These are phyloP conservation scores for Tichodroma muraria DNA, from an alignment of 2,113 vertebrate genomes.

Conservation along the genomic window DNA sequence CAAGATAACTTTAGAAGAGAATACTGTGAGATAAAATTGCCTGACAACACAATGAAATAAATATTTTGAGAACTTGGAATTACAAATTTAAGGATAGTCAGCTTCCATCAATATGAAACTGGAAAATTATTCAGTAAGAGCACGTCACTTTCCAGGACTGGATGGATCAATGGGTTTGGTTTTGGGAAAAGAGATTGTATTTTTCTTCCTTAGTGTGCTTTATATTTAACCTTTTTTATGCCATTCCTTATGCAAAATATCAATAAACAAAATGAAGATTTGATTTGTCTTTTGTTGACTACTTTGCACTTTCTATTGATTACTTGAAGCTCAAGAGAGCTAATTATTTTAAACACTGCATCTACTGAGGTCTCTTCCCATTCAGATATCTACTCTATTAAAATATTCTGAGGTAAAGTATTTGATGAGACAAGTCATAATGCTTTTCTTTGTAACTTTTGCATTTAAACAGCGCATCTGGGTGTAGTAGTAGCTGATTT, in stretches of 20 bases:
- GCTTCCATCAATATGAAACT: background rate
- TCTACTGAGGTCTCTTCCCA: background rate
- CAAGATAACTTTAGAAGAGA: background rate
- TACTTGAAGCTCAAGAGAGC: background rate
- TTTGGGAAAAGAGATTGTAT: background rate
- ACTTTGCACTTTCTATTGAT: slow-evolving; percentile 3
- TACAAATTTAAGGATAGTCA: background rate
- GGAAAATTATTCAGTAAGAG: background rate
- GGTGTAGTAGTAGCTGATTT: background rate
- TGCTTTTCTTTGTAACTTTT: background rate
- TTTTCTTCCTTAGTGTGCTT: background rate
- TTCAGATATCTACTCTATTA: background rate
- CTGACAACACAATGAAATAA: background rate
- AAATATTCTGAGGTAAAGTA: background rate
- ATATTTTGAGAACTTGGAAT: background rate
- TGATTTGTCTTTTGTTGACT: slow-evolving; percentile 17
- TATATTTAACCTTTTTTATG: background rate
- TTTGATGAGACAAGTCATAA: background rate
- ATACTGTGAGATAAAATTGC: background rate
- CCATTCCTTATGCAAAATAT: slow-evolving; percentile 15
- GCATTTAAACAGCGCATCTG: background rate
- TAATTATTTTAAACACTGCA: slow-evolving; percentile 9
- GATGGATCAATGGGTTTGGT: background rate
- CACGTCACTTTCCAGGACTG: background rate
- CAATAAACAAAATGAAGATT: slow-evolving; percentile 6